These are phyloP conservation scores for Penelope pileata DNA, from an alignment of 2,113 vertebrate genomes.

Conservation along the genomic window DNA sequence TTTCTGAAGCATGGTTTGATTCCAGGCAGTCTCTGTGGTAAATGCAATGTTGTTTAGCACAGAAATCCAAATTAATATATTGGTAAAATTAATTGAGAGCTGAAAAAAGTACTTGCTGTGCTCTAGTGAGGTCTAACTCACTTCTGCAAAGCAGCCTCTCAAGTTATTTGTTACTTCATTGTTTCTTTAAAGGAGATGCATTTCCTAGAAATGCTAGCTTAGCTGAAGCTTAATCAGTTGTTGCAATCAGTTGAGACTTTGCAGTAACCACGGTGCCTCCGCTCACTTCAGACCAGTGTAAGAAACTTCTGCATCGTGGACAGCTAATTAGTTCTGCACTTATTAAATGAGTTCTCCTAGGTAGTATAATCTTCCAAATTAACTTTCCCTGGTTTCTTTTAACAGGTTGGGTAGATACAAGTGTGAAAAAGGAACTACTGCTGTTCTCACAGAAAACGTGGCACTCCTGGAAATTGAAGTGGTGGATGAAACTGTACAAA, in stretches of 20 bases:
- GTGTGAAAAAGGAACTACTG: slow-evolving; percentile 83
- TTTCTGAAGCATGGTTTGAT: background rate
- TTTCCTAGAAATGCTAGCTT: background rate
- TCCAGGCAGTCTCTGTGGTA: background rate
- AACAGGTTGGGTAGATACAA: slow-evolving; percentile 78
- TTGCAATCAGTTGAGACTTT: rapidly evolving
- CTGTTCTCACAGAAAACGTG: slow-evolving; percentile 75
- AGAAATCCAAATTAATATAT: background rate
- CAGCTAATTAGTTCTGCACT: background rate
- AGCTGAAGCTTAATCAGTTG: background rate
- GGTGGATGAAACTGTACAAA: slow-evolving; percentile 80
- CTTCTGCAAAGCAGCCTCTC: rapidly evolving
- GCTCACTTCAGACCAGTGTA: background rate
- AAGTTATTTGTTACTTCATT: background rate
- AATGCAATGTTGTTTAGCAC: background rate
- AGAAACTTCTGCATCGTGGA: background rate
- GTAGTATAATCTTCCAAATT: background rate
- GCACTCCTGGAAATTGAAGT: slow-evolving; percentile 77
- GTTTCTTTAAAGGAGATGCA: background rate
- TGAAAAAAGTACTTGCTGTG: rapidly evolving
- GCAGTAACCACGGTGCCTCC: background rate
- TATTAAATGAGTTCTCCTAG: background rate
- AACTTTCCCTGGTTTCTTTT: background rate
- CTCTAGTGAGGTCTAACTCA: no score
- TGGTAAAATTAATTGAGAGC: background rate